Evolutionary conservation across 2,797 vertebrate genomes (phyloP).

Genomic region (Typhlichthys eigenmanni): DNA sequence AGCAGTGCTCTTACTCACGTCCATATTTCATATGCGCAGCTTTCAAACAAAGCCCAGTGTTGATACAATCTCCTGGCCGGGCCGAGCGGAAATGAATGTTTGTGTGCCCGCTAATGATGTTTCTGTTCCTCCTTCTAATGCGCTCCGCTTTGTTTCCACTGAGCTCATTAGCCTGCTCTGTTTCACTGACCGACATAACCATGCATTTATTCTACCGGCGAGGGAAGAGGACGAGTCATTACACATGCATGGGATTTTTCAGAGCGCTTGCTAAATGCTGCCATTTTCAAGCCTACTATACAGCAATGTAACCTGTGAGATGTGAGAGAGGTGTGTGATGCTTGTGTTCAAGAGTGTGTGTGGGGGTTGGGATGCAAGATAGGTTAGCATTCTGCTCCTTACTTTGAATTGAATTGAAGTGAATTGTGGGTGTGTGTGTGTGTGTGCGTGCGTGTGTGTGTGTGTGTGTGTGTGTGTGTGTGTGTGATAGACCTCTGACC

Average conservation of each 20-base stretch:
- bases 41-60: constrained; percentile 76
- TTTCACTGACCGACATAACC: constrained; percentile 48
- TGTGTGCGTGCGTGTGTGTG: neutral
- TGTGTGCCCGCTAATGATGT: constrained; percentile 70
- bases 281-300: too few species aligned
- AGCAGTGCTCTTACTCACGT: constrained; percentile 41
- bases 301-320: too few species aligned
- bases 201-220: constrained; percentile 31
- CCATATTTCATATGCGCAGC: constrained; percentile 73
- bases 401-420: neutral
- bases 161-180: constrained; percentile 39
- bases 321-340: too few species aligned
- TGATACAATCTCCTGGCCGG: constrained; percentile 70
- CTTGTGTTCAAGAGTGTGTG: too few species aligned
- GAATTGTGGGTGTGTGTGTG: neutral
- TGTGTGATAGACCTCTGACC: neutral
- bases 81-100: constrained; percentile 73
- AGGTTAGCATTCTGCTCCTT: neutral
- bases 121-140: constrained; percentile 67
- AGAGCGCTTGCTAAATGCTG: neutral
- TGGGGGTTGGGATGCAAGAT: too few species aligned
- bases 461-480: neutral
- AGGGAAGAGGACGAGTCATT: constrained; percentile 20
- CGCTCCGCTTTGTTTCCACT: constrained; percentile 49
- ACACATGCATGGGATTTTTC: constrained; percentile 9